Evolutionary conservation across 2,797 vertebrate genomes (phyloP).

Genomic region (Esox masquinongy): DNA sequence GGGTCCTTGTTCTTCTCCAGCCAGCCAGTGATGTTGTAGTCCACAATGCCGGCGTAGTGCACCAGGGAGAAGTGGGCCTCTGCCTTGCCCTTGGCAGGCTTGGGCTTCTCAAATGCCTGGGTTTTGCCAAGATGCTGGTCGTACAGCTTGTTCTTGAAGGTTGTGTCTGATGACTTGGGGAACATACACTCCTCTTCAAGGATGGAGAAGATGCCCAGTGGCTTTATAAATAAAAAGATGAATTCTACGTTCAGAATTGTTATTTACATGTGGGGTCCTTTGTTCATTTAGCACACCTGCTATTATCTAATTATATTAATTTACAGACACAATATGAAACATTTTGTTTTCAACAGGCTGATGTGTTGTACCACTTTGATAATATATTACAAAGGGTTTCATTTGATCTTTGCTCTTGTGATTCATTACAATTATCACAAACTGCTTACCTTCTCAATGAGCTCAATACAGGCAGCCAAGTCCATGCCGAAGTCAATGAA

Average conservation of each 20-base stretch:
- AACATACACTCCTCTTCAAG: conserved; percentile 89
- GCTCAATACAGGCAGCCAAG: conserved; percentile 35
- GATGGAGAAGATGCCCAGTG: conserved; percentile 84
- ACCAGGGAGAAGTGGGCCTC: conserved; percentile 83
- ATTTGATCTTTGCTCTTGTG: too few species aligned
- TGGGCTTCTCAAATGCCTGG: conserved; percentile 83
- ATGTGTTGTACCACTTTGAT: too few species aligned
- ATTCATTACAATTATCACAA: not conserved
- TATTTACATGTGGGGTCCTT: too few species aligned
- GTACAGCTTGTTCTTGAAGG: conserved; percentile 84
- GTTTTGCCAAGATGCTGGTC: conserved; percentile 83
- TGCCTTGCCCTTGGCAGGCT: conserved; percentile 79
- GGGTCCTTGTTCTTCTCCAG: conserved; percentile 86
- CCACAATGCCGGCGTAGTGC: conserved; percentile 89
- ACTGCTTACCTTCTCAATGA: not conserved
- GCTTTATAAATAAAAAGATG: conserved; percentile 66
- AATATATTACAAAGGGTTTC: too few species aligned
- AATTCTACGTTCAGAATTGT: conserved; percentile 33
- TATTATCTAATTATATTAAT: too few species aligned
- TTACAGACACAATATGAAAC: too few species aligned
- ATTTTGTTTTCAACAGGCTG: too few species aligned
- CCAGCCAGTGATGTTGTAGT: conserved; percentile 86
- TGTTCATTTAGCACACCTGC: too few species aligned
- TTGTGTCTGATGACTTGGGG: conserved; percentile 81
- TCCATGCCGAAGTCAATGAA: conserved; percentile 59